Base-by-base conservation (phyloP, 2,113 vertebrate species). In the Lasiurus cinereus region DNA sequence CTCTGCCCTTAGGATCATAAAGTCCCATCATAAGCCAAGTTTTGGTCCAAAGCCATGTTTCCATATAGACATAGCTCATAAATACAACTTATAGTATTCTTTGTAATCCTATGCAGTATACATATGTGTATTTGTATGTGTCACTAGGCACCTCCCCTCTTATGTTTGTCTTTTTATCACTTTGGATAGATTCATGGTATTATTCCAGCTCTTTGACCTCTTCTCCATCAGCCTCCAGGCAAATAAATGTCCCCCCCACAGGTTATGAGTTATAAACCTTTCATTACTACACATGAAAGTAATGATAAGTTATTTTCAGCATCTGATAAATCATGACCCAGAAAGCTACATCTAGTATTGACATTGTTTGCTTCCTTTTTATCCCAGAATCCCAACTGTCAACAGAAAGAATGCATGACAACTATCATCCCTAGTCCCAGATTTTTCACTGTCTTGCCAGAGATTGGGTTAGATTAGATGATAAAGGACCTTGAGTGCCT, bases 301-400 rank as follows among this genome's bases (percentile, higher is more conserved):
- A 67, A 67, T 18, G 64, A n/a, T 67, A 67, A 66, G 31, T 66
- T 66, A 66, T 27, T 66, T 85, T 64, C 82, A 72, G 50, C 21
- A 50, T 62, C 33, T 85, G 43, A 29, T 27, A 83, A 93, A 64
- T n/a, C 29, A 33, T 73, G 27, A 9, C 31, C 29, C 6, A 50
- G 64, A 88, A 87, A 89, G 39, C 21, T 73, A 27, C 2, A 56
- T 29, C 67, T 31, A 43, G 31, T 33, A 69, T 14, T 62, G 16
- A 43, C 48, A 46, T n/a, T 3, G 11, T 70, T 69, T 76, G 66
- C 69, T 33, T 88, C 13, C 12, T 66, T 92, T 74, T 82, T 62
- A 83, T 83, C 24, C 46, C 46, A 83, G 83, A 90, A 85, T 67
- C 39, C 54, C 91, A 90, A 83, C 22, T 67, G 14, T 79, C 67